Evolutionary conservation across 2,113 vertebrate genomes (phyloP), one percentile per base, ranked within the genome.

Genomic region (Brachypodius melanocephalos): DNA sequence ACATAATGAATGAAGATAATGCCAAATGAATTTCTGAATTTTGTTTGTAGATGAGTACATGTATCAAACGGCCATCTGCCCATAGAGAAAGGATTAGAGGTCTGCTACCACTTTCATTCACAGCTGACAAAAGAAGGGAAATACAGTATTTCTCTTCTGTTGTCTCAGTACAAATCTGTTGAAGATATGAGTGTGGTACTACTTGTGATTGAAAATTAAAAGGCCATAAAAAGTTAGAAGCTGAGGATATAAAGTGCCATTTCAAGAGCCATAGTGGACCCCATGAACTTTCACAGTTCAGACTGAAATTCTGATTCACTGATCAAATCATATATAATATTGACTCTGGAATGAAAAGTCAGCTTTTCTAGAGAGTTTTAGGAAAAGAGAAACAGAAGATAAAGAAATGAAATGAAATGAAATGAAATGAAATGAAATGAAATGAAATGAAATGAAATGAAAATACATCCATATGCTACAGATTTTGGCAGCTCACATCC

Each of bases 11-110:
- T 90, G 65, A 49, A 80, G 92, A 96, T 80, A 90, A 95, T 93
- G 76, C 63, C 82, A 92, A 93, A 95, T 92, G 82, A 83, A 94
- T 93, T 95, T 95, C 79, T 90, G 85, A 88, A 77, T 93, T 83
- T 90, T 90, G 63, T 94, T 94, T 90, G 75, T 93, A 79, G 91
- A 93, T 91, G 94, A 80, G 88, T 85, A 83, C 43, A 32, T 86
- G 84, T 92, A 97, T 93, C 89, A 96, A 95, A 91, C 1, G 0
- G 52, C 93, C 95, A 96, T 94, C 95, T 95, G 95, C 75, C 91
- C 67, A 12, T 14, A 66, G 12, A 93, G 84, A 78, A 80, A 42
- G 93, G 88, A 95, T 96, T 96, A 95, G 75, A 34, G 38, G 59
- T 62, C 59, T 93, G 63, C 26, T 51, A 24, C 46, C 63, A 52